These are phyloP conservation scores for Cantharis nigra DNA, from an alignment of 2,888 invertebrate genomes.

Conservation along the genomic window DNA sequence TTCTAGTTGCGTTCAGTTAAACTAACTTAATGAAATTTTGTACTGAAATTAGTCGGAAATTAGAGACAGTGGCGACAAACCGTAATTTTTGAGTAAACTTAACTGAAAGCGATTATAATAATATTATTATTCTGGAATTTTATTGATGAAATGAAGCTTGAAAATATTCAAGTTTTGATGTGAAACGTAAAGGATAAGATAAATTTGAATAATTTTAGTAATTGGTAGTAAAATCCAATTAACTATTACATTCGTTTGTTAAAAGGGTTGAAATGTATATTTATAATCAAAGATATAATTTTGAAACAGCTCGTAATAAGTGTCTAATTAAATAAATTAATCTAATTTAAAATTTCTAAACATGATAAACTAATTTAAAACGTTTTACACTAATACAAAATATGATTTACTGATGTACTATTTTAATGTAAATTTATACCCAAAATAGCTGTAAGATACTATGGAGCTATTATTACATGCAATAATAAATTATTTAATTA, in stretches of 20 bases:
- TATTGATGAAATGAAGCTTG: neutral
- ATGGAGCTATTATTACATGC: neutral
- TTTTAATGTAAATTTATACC: neutral
- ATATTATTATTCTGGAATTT: neutral
- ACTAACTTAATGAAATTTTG: too few species aligned
- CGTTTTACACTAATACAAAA: neutral
- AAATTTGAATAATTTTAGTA: neutral
- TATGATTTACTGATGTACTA: neutral
- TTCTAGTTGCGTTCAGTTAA: neutral
- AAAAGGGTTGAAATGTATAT: neutral
- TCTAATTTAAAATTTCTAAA: neutral
- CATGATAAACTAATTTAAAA: neutral
- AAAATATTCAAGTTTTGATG: neutral
- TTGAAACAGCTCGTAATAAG: neutral
- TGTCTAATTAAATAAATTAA: neutral
- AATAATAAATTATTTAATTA: neutral
- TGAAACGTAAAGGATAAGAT: neutral
- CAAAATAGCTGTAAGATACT: neutral
- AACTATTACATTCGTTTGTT: neutral
- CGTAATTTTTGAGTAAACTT: too few species aligned
- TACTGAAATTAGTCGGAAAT: too few species aligned
- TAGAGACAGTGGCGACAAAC: too few species aligned
- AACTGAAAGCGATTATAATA: too few species aligned
- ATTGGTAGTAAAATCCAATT: neutral
- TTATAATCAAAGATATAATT: neutral